A percentile compares a stretch with the other conserved stretches of the same genome.
Conservation (phyloP, 1,140 invertebrate species). For the Anoplolepis gracilipes region DNA sequence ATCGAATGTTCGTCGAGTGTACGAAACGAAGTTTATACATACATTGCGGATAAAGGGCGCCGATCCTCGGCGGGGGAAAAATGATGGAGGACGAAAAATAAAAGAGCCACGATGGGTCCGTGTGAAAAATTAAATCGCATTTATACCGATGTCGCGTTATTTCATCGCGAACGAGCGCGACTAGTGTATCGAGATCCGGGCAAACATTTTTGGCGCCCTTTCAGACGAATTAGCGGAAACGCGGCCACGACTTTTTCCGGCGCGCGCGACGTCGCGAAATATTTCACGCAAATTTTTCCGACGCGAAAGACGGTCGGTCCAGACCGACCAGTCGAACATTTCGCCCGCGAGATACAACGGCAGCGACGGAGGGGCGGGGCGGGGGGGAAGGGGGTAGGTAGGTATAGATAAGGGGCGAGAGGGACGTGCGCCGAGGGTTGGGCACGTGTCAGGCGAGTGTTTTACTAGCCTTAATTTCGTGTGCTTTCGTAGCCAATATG, state of each 20-base stretch:
- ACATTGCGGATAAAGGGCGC: constrained; percentile 28
- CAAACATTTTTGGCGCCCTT: constrained; percentile 61
- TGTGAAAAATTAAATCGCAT: constrained; percentile 58
- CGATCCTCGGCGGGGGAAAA: neutral
- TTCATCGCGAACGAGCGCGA: constrained; percentile 36
- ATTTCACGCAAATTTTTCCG: constrained; percentile 52
- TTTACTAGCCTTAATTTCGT: constrained; percentile 84
- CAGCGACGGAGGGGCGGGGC: neutral
- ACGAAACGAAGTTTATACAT: neutral
- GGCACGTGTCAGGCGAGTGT: constrained; percentile 80
- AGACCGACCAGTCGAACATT: constrained; percentile 32
- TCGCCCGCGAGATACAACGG: constrained; percentile 37
- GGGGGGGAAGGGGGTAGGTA: neutral
- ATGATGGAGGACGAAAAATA: neutral
- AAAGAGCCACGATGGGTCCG: constrained; percentile 14
- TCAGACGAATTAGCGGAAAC: constrained; percentile 54
- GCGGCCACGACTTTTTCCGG: constrained; percentile 25
- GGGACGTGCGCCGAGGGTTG: neutral
- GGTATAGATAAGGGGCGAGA: neutral
- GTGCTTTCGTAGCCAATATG: constrained; percentile 83
- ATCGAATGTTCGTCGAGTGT: constrained; percentile 19
- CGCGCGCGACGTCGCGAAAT: constrained; percentile 33
- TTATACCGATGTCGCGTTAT: constrained; percentile 55
- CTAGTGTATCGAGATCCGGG: constrained; percentile 46
- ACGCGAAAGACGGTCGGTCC: constrained; percentile 38